A percentile compares a stretch with the other conserved stretches of the same genome.
Conservation (phyloP, 2,888 invertebrate species). For the Harpalus rufipes region DNA sequence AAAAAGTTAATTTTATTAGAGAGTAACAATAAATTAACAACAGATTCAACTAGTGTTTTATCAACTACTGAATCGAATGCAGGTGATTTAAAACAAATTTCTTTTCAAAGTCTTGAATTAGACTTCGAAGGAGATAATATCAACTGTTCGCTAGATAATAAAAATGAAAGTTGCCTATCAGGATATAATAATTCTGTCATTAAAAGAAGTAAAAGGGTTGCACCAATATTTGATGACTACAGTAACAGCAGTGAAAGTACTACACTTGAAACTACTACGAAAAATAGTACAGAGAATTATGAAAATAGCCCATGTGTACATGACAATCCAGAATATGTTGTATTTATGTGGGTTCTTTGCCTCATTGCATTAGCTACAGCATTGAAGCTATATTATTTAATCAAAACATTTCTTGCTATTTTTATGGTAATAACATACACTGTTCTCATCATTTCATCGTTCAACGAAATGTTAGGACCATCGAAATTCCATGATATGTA, state of each 20-base stretch:
- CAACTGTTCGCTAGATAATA: slow-evolving; percentile 14
- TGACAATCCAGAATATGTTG: slow-evolving; percentile 89
- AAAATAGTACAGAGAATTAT: neutral
- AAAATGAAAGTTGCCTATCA: slow-evolving; percentile 38
- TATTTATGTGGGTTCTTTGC: slow-evolving; percentile 96
- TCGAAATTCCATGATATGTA: slow-evolving; percentile 11
- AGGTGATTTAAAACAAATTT: neutral
- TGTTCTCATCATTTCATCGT: slow-evolving; percentile 81
- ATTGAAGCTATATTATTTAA: slow-evolving; percentile 91
- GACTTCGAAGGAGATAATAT: slow-evolving; percentile 15
- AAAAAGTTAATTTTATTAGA: slow-evolving; percentile 27
- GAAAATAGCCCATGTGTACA: slow-evolving; percentile 70
- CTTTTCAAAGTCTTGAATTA: neutral
- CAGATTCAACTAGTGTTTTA: slow-evolving; percentile 5
- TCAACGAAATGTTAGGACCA: slow-evolving; percentile 67
- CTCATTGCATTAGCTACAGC: slow-evolving; percentile 95
- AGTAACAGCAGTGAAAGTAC: neutral
- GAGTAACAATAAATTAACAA: slow-evolving; percentile 5
- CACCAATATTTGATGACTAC: slow-evolving; percentile 9
- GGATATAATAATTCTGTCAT: slow-evolving; percentile 30
- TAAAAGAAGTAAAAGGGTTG: slow-evolving; percentile 58
- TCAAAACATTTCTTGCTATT: slow-evolving; percentile 89
- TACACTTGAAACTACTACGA: slow-evolving; percentile 6
- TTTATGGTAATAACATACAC: slow-evolving; percentile 88
- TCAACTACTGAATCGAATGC: slow-evolving; percentile 14